Conservation (phyloP, 2,113 vertebrate genomes). For the Gadus macrocephalus region DNA sequence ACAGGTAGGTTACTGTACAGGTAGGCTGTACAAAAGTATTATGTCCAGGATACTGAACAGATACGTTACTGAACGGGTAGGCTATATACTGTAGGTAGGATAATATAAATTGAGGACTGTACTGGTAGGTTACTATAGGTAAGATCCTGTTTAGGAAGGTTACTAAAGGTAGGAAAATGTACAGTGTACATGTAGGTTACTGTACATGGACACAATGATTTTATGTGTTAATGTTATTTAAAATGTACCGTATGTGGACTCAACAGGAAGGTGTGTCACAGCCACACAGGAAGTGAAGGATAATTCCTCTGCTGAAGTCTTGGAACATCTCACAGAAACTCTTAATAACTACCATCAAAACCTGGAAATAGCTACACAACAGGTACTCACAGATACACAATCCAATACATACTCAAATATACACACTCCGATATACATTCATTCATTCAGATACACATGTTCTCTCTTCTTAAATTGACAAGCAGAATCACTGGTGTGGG, state of each 20-base stretch:
- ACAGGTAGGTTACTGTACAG: no score
- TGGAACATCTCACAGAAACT: not conserved
- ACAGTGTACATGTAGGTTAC: no score
- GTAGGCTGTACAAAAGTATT: no score
- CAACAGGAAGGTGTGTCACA: slow-evolving; percentile 50
- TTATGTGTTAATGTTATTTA: slow-evolving; percentile 2
- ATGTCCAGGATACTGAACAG: no score
- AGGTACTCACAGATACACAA: not conserved
- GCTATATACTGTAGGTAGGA: no score
- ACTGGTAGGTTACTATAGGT: no score
- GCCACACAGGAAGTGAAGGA: not conserved
- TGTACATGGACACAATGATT: not conserved
- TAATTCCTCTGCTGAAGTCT: not conserved
- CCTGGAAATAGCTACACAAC: not conserved
- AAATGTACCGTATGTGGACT: slow-evolving; percentile 60
- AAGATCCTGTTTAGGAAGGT: no score
- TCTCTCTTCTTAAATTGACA: not conserved
- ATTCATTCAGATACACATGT: slow-evolving; percentile 2
- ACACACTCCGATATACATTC: slow-evolving; percentile 3
- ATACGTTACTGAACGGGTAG: no score
- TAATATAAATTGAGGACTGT: no score
- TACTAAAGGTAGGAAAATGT: no score
- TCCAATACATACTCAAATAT: not conserved
- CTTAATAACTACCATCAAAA: not conserved
- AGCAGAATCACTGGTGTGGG: no score